Evolutionary conservation across 2,888 invertebrate genomes (phyloP).

Genomic region (Didymodactylos carnosus): DNA sequence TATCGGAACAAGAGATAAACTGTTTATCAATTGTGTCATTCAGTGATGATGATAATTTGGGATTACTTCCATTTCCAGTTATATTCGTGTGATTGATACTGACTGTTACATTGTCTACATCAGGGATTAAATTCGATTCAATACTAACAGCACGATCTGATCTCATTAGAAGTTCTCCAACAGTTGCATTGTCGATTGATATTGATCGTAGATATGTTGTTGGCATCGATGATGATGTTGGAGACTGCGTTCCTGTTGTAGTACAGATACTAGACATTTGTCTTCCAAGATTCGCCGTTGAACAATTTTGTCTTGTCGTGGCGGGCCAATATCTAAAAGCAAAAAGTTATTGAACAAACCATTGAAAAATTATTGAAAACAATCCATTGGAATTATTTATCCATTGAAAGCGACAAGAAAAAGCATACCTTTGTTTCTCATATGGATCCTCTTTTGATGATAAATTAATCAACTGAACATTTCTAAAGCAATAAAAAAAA

Average conservation of each 20-base stretch:
- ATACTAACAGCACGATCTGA: background rate
- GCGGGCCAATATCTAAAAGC: no score
- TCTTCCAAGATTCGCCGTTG: no score
- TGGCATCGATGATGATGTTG: background rate
- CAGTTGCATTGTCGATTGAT: background rate
- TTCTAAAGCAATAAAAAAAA: background rate
- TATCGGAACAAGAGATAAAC: background rate
- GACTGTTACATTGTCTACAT: no score
- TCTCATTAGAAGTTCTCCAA: background rate
- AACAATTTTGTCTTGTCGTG: no score
- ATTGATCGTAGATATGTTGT: background rate
- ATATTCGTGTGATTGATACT: background rate
- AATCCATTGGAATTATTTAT: no score
- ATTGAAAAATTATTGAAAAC: no score
- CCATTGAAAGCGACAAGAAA: no score
- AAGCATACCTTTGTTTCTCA: no score
- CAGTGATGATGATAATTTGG: no score
- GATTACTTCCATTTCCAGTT: background rate
- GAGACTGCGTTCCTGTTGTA: no score
- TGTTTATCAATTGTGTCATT: background rate
- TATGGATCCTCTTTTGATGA: background rate
- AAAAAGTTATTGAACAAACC: no score
- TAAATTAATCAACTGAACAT: background rate
- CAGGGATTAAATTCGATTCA: background rate
- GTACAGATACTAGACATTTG: background rate